Conservation (phyloP, 2,113 vertebrate species). For the Pedetes capensis region DNA sequence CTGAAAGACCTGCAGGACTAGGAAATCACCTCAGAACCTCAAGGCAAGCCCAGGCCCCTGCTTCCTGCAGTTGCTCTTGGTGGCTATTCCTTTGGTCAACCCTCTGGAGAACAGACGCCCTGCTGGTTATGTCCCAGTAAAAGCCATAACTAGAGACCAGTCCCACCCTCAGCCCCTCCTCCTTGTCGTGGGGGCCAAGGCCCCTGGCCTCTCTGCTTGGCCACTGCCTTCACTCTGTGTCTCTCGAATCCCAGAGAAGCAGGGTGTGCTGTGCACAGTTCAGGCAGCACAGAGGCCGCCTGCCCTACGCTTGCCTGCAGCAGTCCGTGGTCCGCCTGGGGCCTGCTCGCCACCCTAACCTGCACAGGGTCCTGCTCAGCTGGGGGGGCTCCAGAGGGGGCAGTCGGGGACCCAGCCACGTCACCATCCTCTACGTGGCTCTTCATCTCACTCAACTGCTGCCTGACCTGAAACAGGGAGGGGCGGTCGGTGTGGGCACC, state of each 20-base stretch:
- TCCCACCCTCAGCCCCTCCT: background rate
- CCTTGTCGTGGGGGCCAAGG: background rate
- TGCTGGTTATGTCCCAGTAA: background rate
- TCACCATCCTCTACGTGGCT: conserved; percentile 84
- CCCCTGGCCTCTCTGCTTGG: background rate
- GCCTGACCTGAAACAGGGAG: conserved; percentile 89
- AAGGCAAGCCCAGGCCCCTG: background rate
- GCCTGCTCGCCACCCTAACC: conserved; percentile 84
- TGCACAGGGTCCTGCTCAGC: conserved; percentile 72
- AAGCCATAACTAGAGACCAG: background rate
- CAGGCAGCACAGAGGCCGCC: background rate
- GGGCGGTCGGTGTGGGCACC: conserved; percentile 72
- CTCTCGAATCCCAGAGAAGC: background rate
- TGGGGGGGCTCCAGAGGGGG: conserved; percentile 77
- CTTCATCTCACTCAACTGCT: conserved; percentile 89
- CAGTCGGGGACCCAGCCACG: conserved; percentile 77
- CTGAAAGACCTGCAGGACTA: background rate
- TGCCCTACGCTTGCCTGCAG: accelerated
- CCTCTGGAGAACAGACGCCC: background rate
- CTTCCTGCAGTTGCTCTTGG: background rate
- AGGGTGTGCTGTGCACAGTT: background rate
- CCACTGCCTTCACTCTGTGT: background rate
- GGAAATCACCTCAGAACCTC: background rate
- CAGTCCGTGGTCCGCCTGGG: no score
- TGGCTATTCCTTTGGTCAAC: background rate